Evolutionary conservation across 2,797 vertebrate genomes (phyloP).

Genomic region (Neopelma chrysocephalum): DNA sequence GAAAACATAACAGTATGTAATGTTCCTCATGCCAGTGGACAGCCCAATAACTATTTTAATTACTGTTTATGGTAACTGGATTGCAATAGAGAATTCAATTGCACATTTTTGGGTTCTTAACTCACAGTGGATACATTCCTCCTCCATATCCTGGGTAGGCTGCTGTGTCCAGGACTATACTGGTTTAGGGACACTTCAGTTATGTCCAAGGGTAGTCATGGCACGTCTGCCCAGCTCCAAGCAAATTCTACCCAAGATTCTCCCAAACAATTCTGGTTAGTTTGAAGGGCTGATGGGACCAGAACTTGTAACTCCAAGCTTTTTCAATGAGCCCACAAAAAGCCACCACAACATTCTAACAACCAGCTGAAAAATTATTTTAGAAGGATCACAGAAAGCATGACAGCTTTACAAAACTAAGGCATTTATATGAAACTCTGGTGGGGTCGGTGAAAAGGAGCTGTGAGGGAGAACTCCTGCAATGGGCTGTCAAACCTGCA

Average conservation of each 20-base stretch:
- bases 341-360: background rate
- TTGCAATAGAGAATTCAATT: background rate
- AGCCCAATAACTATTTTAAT: conserved; percentile 32
- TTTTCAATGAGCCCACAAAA: fast-evolving
- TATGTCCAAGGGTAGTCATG: too few relatives aligned
- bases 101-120: conserved; percentile 35
- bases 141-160: background rate
- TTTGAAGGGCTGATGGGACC: background rate
- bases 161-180: background rate
- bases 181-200: background rate
- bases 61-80: conserved; percentile 33
- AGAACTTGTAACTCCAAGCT: background rate
- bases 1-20: conserved; percentile 28
- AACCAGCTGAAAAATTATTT: background rate
- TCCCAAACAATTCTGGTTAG: background rate
- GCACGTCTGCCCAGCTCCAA: background rate
- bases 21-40: background rate
- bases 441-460: background rate
- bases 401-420: background rate
- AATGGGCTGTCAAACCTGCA: background rate
- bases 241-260: background rate
- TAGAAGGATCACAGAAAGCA: background rate
- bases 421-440: fast-evolving
- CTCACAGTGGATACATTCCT: background rate
- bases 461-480: background rate